A percentile compares a stretch with the other conserved stretches of the same genome.
Evolutionary conservation across 2,888 invertebrate species (phyloP).

Genomic region (Macroteleia sp.): DNA sequence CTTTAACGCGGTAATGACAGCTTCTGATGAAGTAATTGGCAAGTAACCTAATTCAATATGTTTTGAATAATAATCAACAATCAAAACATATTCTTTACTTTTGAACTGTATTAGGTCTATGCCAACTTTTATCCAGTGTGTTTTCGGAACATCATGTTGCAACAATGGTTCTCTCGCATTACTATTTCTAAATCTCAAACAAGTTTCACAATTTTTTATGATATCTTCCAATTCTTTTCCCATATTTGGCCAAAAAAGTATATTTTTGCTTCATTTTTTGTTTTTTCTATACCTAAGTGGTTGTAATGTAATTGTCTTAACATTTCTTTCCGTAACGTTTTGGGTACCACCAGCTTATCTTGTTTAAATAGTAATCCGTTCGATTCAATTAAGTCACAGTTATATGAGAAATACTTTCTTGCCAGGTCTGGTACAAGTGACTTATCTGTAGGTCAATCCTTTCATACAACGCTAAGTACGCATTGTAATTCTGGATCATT

Average conservation of each 20-base stretch:
- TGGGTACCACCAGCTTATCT: conserved; percentile 44
- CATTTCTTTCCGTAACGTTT: conserved; percentile 40
- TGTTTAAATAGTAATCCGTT: conserved; percentile 40
- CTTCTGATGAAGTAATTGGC: neutral
- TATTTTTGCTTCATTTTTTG: conserved; percentile 39
- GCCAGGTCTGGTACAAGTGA: conserved; percentile 47
- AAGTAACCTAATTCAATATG: neutral
- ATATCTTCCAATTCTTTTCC: neutral
- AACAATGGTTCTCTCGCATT: conserved; percentile 15
- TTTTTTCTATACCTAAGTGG: conserved; percentile 51
- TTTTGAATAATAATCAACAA: conserved; percentile 22
- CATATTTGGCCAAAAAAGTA: conserved; percentile 50
- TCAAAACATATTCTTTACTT: neutral
- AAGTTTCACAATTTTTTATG: conserved; percentile 35
- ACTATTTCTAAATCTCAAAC: conserved; percentile 25
- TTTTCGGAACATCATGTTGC: conserved; percentile 24
- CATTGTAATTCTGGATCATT: conserved; percentile 49
- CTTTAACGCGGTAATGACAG: conserved; percentile 45
- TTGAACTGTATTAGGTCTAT: conserved; percentile 14
- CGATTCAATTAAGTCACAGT: too few relatives aligned
- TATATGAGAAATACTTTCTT: conserved; percentile 19
- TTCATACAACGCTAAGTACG: conserved; percentile 24
- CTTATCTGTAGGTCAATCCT: conserved; percentile 47
- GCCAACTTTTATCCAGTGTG: conserved; percentile 31
- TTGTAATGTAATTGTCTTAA: conserved; percentile 50